phyloP scores from a whole-genome alignment of 2,113 vertebrate species.

The Craseonycteris thonglongyai region DNA sequence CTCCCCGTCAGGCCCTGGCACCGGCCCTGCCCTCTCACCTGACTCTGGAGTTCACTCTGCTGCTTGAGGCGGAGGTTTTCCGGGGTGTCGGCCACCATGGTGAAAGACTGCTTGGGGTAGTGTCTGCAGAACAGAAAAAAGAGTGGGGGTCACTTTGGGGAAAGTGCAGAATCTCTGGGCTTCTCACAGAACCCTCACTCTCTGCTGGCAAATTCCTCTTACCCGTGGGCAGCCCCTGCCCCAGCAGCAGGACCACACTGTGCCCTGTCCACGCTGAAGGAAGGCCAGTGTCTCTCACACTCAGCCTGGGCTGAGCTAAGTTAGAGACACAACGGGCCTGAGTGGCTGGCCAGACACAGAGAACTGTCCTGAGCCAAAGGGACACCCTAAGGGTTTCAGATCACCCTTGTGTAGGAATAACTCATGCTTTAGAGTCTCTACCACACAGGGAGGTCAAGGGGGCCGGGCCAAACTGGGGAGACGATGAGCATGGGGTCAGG shows the following conservation, averaged over 20 bases:
- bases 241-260: neutral
- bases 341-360: neutral
- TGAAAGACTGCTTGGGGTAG: conserved; percentile 97
- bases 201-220: neutral
- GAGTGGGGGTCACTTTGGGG: accelerated
- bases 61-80: conserved; percentile 98
- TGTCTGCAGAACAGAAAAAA: conserved; percentile 81
- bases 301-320: neutral
- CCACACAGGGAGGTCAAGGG: neutral
- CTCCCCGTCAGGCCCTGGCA: neutral
- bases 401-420: neutral
- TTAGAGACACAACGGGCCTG: neutral
- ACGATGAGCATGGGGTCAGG: neutral
- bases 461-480: neutral
- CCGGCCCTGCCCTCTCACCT: conserved; percentile 77
- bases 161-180: neutral
- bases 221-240: accelerated
- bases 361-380: neutral
- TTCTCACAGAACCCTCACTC: neutral
- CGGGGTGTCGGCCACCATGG: conserved; percentile 94
- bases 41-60: conserved; percentile 97
- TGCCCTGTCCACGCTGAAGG: accelerated
- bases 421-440: neutral
- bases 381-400: neutral
- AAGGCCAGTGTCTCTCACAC: neutral